phyloP scores from a whole-genome alignment of 2,797 vertebrate genomes.

The Sarcoramphus papa region DNA sequence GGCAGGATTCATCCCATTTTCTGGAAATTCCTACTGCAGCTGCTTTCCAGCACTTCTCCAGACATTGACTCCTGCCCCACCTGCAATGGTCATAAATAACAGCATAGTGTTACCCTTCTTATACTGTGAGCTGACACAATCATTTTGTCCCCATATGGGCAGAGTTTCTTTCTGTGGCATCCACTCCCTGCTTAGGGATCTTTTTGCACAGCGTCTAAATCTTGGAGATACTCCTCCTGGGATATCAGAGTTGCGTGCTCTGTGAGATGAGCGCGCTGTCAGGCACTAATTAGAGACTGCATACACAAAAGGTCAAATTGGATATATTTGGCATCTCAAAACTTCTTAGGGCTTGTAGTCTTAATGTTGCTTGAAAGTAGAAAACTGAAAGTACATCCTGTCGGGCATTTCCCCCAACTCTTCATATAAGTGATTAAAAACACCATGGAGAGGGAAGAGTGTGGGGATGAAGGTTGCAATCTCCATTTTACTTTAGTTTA shows the following conservation, averaged over 20 bases:
- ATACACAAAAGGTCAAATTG: neutral
- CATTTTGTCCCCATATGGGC: neutral
- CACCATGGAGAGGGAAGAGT: fast-evolving
- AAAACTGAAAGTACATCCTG: neutral
- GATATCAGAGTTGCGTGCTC: neutral
- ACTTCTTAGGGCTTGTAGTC: neutral
- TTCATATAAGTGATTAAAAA: neutral
- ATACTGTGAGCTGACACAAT: neutral
- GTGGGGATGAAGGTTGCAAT: neutral
- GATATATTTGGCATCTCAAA: neutral
- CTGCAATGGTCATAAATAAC: neutral
- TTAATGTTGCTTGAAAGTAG: neutral
- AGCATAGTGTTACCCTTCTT: neutral
- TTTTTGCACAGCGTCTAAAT: neutral
- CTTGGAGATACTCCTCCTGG: neutral
- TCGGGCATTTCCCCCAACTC: neutral
- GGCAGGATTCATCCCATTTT: neutral
- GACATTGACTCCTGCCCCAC: neutral
- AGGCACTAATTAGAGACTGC: neutral
- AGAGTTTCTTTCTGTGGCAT: neutral
- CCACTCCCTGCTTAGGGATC: neutral
- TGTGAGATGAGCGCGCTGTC: neutral
- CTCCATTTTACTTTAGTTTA: neutral
- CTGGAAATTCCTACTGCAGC: neutral
- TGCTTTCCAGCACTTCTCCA: neutral